These are phyloP conservation scores for Spilogale gracilis DNA, from an alignment of 2,113 vertebrate species.

Conservation along the genomic window DNA sequence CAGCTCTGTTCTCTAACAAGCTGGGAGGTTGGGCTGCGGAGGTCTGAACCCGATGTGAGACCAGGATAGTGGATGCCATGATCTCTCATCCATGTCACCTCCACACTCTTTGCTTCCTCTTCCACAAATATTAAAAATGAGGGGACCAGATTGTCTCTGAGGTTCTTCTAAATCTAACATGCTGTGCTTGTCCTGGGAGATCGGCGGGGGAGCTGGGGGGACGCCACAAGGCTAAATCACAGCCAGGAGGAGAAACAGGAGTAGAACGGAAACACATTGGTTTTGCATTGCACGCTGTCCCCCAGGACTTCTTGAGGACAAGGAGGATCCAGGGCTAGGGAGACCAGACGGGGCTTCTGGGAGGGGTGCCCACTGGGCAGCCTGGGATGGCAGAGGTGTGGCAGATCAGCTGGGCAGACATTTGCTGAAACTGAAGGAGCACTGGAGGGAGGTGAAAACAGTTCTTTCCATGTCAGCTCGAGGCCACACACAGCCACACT, in stretches of 20 bases:
- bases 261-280: not conserved
- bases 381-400: not conserved
- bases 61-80: not conserved
- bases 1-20: not conserved
- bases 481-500: not conserved
- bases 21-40: not conserved
- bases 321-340: not conserved
- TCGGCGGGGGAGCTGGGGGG: no score
- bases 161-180: not conserved
- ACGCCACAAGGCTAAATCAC: not conserved
- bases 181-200: not conserved
- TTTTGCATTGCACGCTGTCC: not conserved
- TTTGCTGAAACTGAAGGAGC: not conserved
- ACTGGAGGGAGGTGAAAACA: no score
- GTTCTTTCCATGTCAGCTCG: accelerated
- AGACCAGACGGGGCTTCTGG: not conserved
- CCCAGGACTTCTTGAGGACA: no score
- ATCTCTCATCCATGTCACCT: not conserved
- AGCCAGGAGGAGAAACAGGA: not conserved
- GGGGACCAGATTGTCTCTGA: not conserved
- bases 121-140: not conserved
- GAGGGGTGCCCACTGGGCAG: not conserved
- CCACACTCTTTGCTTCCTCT: not conserved
- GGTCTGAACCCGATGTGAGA: no score
- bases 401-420: not conserved